Conservation (phyloP, 2,113 vertebrate species). For the Calyptommatus sinebrachiatus region DNA sequence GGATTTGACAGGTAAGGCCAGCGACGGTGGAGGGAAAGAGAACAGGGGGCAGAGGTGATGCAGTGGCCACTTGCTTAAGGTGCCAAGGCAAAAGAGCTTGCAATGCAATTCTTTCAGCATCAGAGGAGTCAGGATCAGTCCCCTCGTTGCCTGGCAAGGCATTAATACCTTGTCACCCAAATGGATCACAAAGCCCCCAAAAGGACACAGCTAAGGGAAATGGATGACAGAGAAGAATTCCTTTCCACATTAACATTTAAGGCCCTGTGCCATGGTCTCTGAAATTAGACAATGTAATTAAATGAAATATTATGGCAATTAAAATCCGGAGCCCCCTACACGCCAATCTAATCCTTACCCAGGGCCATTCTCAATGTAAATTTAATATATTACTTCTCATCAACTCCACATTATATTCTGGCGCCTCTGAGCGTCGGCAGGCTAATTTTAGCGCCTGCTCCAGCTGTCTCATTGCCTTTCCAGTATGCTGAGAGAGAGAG, state of each 20-base stretch:
- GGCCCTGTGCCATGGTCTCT: not conserved
- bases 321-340: constrained; percentile 12
- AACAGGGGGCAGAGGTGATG: no score
- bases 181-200: not conserved
- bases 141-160: not conserved
- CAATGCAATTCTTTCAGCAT: not conserved
- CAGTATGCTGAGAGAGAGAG: not conserved
- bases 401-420: constrained; percentile 24
- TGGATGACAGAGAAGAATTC: not conserved
- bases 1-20: no score
- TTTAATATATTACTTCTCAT: constrained; percentile 41
- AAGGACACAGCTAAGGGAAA: no score
- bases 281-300: constrained; percentile 36
- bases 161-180: not conserved
- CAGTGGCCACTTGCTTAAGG: no score
- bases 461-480: constrained; percentile 2
- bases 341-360: constrained; percentile 18
- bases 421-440: not conserved
- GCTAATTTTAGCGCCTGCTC: constrained; percentile 36
- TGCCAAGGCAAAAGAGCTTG: not conserved
- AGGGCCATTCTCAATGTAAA: constrained; percentile 33
- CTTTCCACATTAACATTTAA: not conserved
- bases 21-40: no score
- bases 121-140: no score
- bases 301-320: constrained; percentile 45